A percentile compares a stretch with the other conserved stretches of the same genome.
phyloP scores from a whole-genome alignment of 2,797 vertebrate species.

The Diglossa cyanea region DNA sequence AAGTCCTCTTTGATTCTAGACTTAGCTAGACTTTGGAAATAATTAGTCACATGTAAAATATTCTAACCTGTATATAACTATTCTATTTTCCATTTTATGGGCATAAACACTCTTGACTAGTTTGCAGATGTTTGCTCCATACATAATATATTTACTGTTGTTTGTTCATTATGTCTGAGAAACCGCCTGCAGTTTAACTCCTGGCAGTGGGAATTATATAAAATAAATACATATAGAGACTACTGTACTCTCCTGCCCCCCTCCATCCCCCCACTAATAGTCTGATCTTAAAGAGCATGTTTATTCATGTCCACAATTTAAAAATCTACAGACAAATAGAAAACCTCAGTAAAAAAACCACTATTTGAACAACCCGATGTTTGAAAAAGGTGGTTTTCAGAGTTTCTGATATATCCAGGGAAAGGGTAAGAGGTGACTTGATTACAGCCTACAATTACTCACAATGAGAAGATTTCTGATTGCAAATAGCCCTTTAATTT shows the following conservation, averaged over 20 bases:
- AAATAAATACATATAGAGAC: background rate
- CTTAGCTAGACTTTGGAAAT: background rate
- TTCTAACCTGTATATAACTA: background rate
- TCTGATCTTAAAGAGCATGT: background rate
- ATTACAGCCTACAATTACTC: constrained; percentile 39
- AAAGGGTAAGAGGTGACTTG: constrained; percentile 22
- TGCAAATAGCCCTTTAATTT: constrained; percentile 60
- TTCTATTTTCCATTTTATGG: background rate
- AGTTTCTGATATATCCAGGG: background rate
- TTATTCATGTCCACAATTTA: background rate
- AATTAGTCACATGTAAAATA: background rate
- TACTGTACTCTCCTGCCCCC: rapidly evolving
- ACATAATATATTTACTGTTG: background rate
- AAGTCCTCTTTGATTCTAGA: background rate
- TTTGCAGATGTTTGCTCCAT: background rate
- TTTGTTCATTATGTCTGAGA: background rate
- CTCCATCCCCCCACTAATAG: rapidly evolving
- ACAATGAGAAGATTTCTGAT: constrained; percentile 47
- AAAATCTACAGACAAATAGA: background rate
- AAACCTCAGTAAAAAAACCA: background rate
- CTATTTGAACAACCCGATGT: background rate
- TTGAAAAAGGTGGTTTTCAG: background rate
- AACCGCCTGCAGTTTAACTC: background rate
- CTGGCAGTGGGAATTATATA: background rate
- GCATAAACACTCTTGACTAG: background rate